Conservation (phyloP, 2,113 vertebrate genomes). For the Etheostoma spectabile region DNA sequence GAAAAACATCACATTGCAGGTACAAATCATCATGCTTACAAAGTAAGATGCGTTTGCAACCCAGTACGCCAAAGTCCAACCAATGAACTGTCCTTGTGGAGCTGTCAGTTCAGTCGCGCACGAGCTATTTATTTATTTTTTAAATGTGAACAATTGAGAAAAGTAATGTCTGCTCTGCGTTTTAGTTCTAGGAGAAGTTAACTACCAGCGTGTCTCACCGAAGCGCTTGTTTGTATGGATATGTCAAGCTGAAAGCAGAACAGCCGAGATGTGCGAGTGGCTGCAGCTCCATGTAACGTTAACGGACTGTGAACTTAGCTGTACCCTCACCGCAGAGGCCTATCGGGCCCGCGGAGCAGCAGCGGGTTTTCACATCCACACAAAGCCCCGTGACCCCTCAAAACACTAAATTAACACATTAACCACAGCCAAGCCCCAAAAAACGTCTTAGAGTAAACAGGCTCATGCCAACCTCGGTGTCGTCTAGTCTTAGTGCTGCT, state of each 20-base stretch:
- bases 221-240: not conserved
- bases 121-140: not conserved
- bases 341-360: conserved; percentile 71
- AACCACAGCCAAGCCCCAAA: not conserved
- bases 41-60: not conserved
- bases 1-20: not conserved
- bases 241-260: not conserved
- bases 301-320: not conserved
- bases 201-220: not conserved
- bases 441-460: fast-evolving
- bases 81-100: not conserved
- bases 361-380: conserved; percentile 55
- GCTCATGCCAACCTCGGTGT: not conserved
- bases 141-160: not conserved
- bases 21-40: not conserved
- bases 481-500: conserved; percentile 6
- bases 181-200: not conserved
- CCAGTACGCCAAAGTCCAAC: not conserved
- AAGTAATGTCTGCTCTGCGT: not conserved
- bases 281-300: conserved; percentile 17
- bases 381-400: conserved; percentile 29
- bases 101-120: conserved; percentile 12
- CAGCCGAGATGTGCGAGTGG: not conserved
- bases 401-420: not conserved
- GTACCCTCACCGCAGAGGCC: conserved; percentile 70